phyloP scores from a whole-genome alignment of 2,797 vertebrate species.

The Parauchenoglanis ngamensis region DNA sequence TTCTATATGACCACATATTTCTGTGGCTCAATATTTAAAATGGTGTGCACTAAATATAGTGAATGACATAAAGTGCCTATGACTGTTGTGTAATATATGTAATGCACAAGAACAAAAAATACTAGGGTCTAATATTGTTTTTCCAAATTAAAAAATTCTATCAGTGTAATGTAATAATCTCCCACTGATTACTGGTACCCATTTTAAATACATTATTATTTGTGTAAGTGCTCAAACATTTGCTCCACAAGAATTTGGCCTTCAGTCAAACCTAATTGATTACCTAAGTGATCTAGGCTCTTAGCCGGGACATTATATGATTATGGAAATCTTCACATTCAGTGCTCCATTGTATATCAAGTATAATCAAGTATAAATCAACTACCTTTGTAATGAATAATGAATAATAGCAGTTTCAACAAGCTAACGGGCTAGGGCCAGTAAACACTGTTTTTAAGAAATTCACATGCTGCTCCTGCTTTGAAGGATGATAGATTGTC shows the following conservation, averaged over 20 bases:
- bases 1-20: not conserved
- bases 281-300: constrained; percentile 26
- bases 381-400: constrained; percentile 69
- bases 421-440: constrained; percentile 68
- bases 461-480: constrained; percentile 63
- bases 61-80: not conserved
- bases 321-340: constrained; percentile 41
- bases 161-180: not conserved
- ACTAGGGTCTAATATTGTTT: not conserved
- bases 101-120: not conserved
- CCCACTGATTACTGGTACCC: not conserved
- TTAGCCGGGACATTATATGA: constrained; percentile 52
- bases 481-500: constrained; percentile 63
- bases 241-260: not conserved
- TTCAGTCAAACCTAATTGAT: constrained; percentile 6
- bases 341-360: constrained; percentile 57
- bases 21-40: not conserved
- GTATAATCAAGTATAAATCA: constrained; percentile 70
- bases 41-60: not conserved
- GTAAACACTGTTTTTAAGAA: constrained; percentile 70
- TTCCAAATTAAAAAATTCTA: not conserved
- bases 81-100: not conserved
- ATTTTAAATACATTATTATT: not conserved
- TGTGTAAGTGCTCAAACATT: constrained; percentile 1
- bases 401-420: constrained; percentile 70